These are phyloP conservation scores for Pseudolaguvia tuberculata DNA, from an alignment of 2,113 vertebrate species.

Conservation along the genomic window DNA sequence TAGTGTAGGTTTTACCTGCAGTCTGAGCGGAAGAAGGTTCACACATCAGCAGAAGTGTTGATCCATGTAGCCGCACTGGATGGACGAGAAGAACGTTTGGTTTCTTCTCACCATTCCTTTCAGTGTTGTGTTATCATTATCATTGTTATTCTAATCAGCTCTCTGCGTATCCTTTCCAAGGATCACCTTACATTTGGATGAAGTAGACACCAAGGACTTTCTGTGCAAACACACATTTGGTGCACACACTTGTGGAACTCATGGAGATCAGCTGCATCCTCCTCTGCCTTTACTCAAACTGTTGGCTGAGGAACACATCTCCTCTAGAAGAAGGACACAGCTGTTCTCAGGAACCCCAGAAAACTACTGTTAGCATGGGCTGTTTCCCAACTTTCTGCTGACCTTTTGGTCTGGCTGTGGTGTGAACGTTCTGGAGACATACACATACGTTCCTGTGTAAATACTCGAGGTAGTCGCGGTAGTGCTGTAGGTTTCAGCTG, in stretches of 20 bases:
- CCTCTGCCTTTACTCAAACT: not conserved
- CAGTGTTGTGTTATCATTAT: not conserved
- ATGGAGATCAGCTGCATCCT: slow-evolving; percentile 18
- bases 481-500: slow-evolving; percentile 1
- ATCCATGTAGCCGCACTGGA: not conserved
- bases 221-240: slow-evolving; percentile 35
- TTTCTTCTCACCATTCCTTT: not conserved
- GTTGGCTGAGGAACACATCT: slow-evolving; percentile 22
- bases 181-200: not conserved
- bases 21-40: not conserved
- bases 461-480: not conserved
- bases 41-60: not conserved
- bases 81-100: not conserved
- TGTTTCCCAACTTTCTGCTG: slow-evolving; percentile 2
- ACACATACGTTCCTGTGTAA: not conserved
- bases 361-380: slow-evolving; percentile 18
- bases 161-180: not conserved
- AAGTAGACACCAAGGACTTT: not conserved
- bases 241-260: slow-evolving; percentile 26
- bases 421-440: slow-evolving; percentile 2
- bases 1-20: too few species aligned
- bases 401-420: not conserved
- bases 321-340: slow-evolving; percentile 11
- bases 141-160: slow-evolving; percentile 9
- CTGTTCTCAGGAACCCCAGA: slow-evolving; percentile 19